Evolutionary conservation across 2,797 vertebrate genomes (phyloP).

Genomic region (Aselliscus stoliczkanus): DNA sequence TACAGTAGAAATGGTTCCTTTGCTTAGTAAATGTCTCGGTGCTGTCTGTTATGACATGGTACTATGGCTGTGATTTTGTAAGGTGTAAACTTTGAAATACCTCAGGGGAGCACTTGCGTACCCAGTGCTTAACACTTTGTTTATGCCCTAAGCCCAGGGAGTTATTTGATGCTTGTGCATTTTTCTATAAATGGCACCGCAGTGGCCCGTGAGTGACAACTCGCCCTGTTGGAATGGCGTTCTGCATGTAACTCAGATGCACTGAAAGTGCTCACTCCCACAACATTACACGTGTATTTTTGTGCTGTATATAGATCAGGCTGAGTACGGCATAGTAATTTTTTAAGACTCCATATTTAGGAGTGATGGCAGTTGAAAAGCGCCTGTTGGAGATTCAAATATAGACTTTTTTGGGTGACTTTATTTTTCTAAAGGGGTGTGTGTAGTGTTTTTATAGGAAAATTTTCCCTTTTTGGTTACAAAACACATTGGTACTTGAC

Average conservation of each 20-base stretch:
- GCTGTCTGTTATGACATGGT: not conserved
- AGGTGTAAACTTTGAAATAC: not conserved
- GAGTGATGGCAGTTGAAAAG: conserved; percentile 42
- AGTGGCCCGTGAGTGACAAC: not conserved
- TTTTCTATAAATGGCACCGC: not conserved
- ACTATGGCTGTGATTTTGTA: not conserved
- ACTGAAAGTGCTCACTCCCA: not conserved
- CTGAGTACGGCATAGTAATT: not conserved
- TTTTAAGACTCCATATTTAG: conserved; percentile 37
- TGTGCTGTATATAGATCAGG: not conserved
- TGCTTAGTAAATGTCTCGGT: not conserved
- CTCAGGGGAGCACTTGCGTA: not conserved
- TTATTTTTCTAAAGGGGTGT: conserved; percentile 36
- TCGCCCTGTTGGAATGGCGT: not conserved
- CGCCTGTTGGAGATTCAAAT: conserved; percentile 12
- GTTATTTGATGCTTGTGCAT: not conserved
- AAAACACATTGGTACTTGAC: not conserved
- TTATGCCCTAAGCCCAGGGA: not conserved
- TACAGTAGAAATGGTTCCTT: fast-evolving
- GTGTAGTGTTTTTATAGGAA: conserved; percentile 33
- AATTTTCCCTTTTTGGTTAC: conserved; percentile 10
- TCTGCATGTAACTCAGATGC: not conserved
- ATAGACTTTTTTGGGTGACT: conserved; percentile 11
- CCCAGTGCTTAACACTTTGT: not conserved
- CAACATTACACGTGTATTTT: not conserved